A percentile compares a stretch with the other conserved stretches of the same genome.
Conservation (phyloP, 2,797 vertebrate species). For the Enteromius viviparus region DNA sequence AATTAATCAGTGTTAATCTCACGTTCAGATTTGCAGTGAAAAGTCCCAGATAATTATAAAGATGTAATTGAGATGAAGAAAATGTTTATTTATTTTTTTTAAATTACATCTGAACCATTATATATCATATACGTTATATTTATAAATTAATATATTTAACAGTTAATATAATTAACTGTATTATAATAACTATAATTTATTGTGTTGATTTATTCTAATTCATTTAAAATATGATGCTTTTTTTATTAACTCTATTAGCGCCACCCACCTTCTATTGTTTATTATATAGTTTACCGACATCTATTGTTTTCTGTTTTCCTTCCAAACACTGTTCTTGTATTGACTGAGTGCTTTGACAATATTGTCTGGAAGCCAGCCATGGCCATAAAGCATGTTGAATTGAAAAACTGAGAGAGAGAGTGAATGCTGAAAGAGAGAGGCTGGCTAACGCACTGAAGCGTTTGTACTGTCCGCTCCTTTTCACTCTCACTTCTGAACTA, state of each 20-base stretch:
- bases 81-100: too few species aligned
- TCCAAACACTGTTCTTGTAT: slow-evolving; percentile 1
- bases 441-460: slow-evolving; percentile 2
- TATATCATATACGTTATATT: neutral
- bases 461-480: slow-evolving; percentile 10
- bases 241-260: neutral
- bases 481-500: slow-evolving; percentile 35
- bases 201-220: neutral
- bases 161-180: neutral
- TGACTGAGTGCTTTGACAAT: slow-evolving; percentile 28
- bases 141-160: neutral
- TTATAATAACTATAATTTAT: neutral
- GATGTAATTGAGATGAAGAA: neutral
- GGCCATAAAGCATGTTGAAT: slow-evolving; percentile 25
- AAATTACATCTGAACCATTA: neutral
- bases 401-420: slow-evolving; percentile 12
- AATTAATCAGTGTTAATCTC: neutral
- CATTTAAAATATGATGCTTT: neutral
- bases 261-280: neutral
- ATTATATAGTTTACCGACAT: slow-evolving; percentile 6
- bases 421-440: neutral
- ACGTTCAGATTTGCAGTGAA: neutral
- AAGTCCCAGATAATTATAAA: neutral
- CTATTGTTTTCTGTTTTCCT: slow-evolving; percentile 2
- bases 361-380: slow-evolving; percentile 24